phyloP scores from a whole-genome alignment of 2,888 invertebrate species.

The Atrina japonica region DNA sequence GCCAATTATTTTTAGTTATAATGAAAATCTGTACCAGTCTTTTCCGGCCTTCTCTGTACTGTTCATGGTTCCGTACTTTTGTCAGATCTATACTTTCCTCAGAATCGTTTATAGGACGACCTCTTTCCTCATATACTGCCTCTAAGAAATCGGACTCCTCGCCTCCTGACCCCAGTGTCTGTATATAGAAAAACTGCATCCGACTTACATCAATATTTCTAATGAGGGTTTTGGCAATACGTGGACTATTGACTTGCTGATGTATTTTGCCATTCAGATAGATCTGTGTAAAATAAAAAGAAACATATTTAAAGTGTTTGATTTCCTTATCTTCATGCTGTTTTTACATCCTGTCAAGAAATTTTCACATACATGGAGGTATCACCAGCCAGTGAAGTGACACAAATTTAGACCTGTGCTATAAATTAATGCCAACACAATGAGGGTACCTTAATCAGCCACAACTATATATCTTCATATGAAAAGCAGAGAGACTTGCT shows the following conservation, averaged over 20 bases:
- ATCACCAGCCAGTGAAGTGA: too few relatives aligned
- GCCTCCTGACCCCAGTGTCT: conserved; percentile 68
- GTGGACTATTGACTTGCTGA: conserved; percentile 51
- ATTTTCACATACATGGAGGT: too few relatives aligned
- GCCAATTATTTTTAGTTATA: too few relatives aligned
- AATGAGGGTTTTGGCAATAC: conserved; percentile 68
- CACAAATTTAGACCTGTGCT: too few relatives aligned
- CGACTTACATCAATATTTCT: conserved; percentile 66
- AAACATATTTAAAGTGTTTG: not conserved
- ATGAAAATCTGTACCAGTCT: conserved; percentile 58
- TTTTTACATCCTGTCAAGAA: too few relatives aligned
- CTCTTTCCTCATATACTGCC: conserved; percentile 29
- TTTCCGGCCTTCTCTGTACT: conserved; percentile 63
- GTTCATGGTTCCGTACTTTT: conserved; percentile 48
- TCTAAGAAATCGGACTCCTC: conserved; percentile 65
- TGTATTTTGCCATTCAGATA: conserved; percentile 65
- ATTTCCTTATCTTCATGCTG: too few relatives aligned
- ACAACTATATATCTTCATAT: too few relatives aligned
- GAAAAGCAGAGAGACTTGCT: too few relatives aligned
- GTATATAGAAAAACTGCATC: conserved; percentile 70
- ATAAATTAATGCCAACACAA: too few relatives aligned
- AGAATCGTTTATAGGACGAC: conserved; percentile 15
- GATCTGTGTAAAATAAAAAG: conserved; percentile 64
- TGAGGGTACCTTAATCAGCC: too few relatives aligned
- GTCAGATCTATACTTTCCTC: conserved; percentile 8